A percentile compares a stretch with the other conserved stretches of the same genome.
Conservation (phyloP, 2,113 vertebrate species). For the mouse (Mus musculus) region DNA sequence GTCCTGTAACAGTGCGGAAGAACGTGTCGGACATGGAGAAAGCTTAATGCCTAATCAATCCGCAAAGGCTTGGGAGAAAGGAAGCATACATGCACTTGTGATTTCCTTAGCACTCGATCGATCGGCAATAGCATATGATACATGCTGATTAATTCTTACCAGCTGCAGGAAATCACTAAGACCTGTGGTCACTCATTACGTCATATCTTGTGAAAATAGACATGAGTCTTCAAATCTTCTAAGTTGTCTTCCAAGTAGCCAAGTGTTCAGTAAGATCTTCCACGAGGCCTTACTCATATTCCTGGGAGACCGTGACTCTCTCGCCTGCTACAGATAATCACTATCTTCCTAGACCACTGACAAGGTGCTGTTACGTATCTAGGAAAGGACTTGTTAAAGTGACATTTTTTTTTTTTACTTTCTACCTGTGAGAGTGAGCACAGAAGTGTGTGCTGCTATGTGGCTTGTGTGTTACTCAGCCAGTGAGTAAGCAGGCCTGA, state of each 20-base stretch:
- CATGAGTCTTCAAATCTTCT: neutral
- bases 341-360: neutral
- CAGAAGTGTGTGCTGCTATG: neutral
- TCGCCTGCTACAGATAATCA: neutral
- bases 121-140: neutral
- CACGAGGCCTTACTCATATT: neutral
- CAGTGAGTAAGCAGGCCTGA: slow-evolving; percentile 7
- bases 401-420: neutral
- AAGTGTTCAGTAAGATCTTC: neutral
- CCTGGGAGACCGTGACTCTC: neutral
- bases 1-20: slow-evolving; percentile 20
- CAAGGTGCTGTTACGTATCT: neutral
- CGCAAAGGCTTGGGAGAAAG: neutral
- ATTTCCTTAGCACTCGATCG: neutral
- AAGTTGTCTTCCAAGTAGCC: neutral
- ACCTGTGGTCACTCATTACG: neutral
- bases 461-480: neutral
- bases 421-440: neutral
- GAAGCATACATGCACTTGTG: neutral
- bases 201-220: neutral
- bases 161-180: neutral
- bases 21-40: neutral
- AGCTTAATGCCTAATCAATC: neutral
- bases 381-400: neutral
- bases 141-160: slow-evolving; percentile 4